These are phyloP conservation scores for Hermodice carunculata DNA, from an alignment of 2,888 invertebrate species.

Conservation along the genomic window DNA sequence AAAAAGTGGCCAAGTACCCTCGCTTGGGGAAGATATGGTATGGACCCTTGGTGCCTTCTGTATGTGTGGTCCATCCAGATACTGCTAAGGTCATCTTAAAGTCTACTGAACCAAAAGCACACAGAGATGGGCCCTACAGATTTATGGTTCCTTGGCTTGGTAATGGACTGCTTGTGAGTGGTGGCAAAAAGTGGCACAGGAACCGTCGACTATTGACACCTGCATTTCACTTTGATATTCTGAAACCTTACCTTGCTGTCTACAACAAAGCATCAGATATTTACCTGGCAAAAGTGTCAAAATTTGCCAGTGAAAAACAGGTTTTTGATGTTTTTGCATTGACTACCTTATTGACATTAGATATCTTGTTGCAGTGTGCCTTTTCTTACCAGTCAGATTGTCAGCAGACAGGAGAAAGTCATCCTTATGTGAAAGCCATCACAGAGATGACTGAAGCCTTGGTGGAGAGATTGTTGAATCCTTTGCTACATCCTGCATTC, in stretches of 20 bases:
- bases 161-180: constrained; percentile 40
- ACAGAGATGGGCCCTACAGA: too few relatives aligned
- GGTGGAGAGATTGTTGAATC: constrained; percentile 20
- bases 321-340: too few relatives aligned
- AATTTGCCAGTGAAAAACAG: too few relatives aligned
- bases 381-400: constrained; percentile 55
- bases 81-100: too few relatives aligned
- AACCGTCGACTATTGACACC: constrained; percentile 44
- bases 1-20: too few relatives aligned
- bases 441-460: constrained; percentile 40
- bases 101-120: too few relatives aligned
- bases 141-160: too few relatives aligned
- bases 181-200: constrained; percentile 42
- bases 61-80: too few relatives aligned
- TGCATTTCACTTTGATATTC: constrained; percentile 47
- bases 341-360: constrained; percentile 54
- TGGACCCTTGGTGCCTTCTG: too few relatives aligned
- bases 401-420: constrained; percentile 41
- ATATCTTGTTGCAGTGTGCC: constrained; percentile 55
- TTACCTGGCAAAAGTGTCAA: constrained; percentile 49
- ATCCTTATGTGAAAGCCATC: constrained; percentile 52
- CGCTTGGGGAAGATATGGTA: too few relatives aligned
- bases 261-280: constrained; percentile 40
- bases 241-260: constrained; percentile 42
- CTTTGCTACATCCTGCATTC: constrained; percentile 48